Base-by-base conservation (phyloP, 2,888 invertebrate genomes). In the Cynaeus angustus region DNA sequence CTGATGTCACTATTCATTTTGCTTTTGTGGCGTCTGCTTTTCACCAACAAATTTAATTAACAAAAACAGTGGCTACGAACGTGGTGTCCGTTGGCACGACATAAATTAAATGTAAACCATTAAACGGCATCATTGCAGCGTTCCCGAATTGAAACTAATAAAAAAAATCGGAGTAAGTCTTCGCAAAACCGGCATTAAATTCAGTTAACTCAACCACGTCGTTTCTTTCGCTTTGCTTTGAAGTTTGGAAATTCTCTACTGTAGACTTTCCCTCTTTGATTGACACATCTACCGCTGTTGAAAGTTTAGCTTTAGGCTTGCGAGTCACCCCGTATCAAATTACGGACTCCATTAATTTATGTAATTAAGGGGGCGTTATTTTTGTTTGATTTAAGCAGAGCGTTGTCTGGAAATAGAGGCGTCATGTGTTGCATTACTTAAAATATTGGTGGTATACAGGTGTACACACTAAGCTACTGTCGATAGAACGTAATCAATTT, bases 261-360 rank as follows among this genome's bases (percentile, higher is more conserved):
- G 43, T 43, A 56, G 56, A 43, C 43, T 56, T 56, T 56, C 43
- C 43, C 38, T 12, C 55, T 56, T 56, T 56, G 56, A 56, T 56
- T 56, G 56, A 56, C 56, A 56, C 41, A 38, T 37, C 53, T n/a
- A n/a, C 26, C 16, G n/a, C 28, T 30, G 28, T 2, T 43, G 56
- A 56, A 56, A 56, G 56, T 56, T 56, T 56, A 56, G 56, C 56
- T 56, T 56, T 56, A 56, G 56, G 56, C 56, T 55, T 56, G 56
- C 12, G 43, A 50, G 28, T 50, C 50, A 50, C 50, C 50, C 56
- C 43, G 56, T 56, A 56, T 56, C 21, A 43, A 56, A 56, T 56
- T 56, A 56, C 43, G 12, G 56, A 10, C 26, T 26, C 56, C 56
- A 43, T 56, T 56, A 56, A 56, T 56, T 56, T 56, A 56, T 26